Base-by-base conservation (phyloP, 2,888 invertebrate species). In the Archaeoteleia sp. region DNA sequence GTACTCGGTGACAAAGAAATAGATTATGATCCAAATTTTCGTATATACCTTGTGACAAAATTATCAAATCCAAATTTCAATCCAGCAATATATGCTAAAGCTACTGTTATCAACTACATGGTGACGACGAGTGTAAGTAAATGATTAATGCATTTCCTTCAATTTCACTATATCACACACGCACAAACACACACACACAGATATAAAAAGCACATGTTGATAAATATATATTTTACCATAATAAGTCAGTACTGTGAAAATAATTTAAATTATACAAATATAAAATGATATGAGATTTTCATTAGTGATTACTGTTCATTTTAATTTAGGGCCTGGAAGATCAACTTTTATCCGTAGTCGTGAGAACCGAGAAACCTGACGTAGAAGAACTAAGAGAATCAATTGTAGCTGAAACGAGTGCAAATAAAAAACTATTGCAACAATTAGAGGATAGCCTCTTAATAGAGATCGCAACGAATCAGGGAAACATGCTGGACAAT, bases 401-500 rank as follows among this genome's bases (percentile, higher is more conserved):
- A 10, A 88, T 97, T 6, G 95, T 96, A 67, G 87, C 90, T 13
- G 94, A 95, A 84, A 96, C 95, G 0, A 93, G 93, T 77, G 91
- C 92, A 66, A 96, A 96, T 85, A 95, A 95, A 82, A 92, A 91
- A 75, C 85, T 95, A 1, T 87, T 97, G 43, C 92, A 94, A 53
- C 91, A 93, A 35, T 86, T 97, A 0, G 96, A 97, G 80, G 94
- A 96, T 82, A 94, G 94, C 0, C 86, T 97, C 48, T 87, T 97
- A 1, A 86, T 93, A 39, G 95, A 96, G 81, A 87, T 97, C 74
- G 92, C 95, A 1, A 93, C 93, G 0, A 94, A 95, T 0, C 91
- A 93, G 0, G 96, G 96, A 9, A 96, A 95, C 85, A 96, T 97
- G 95, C 86, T 97, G 78, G 96, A 97, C 80, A 96, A 97, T 75